A percentile compares a stretch with the other conserved stretches of the same genome.
These are phyloP conservation scores for Stigmatopora argus DNA, from an alignment of 2,113 vertebrate genomes.

Conservation along the genomic window DNA sequence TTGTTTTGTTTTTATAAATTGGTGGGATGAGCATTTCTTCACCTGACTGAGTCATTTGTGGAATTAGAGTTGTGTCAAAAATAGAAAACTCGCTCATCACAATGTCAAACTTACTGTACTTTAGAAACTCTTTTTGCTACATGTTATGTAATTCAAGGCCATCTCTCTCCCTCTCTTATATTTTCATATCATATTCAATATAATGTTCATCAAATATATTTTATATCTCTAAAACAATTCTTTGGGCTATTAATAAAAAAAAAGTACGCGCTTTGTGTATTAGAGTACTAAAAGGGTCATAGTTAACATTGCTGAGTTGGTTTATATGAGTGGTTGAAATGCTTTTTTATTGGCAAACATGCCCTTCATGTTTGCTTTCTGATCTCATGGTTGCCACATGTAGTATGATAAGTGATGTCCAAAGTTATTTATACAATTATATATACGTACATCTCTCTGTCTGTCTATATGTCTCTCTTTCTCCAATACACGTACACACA, in stretches of 20 bases:
- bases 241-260: neutral
- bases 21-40: too few relatives aligned
- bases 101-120: too few relatives aligned
- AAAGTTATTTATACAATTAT: conserved; percentile 66
- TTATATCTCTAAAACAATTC: neutral
- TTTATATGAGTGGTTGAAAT: conserved; percentile 20
- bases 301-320: neutral
- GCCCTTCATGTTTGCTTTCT: conserved; percentile 36
- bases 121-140: too few relatives aligned
- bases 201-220: neutral
- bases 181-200: too few relatives aligned
- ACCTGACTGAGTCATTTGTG: too few relatives aligned
- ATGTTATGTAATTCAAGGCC: too few relatives aligned
- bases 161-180: too few relatives aligned
- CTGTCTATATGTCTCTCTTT: conserved; percentile 5
- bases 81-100: too few relatives aligned
- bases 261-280: neutral
- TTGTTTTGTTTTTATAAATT: too few relatives aligned
- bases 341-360: conserved; percentile 26
- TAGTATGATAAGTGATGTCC: conserved; percentile 52
- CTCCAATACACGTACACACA: conserved; percentile 27
- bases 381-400: conserved; percentile 29
- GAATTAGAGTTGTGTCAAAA: too few relatives aligned
- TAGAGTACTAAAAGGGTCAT: neutral
- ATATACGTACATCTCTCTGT: conserved; percentile 45